Conservation (phyloP, 2,797 vertebrate species). For the Crax fasciolata region DNA sequence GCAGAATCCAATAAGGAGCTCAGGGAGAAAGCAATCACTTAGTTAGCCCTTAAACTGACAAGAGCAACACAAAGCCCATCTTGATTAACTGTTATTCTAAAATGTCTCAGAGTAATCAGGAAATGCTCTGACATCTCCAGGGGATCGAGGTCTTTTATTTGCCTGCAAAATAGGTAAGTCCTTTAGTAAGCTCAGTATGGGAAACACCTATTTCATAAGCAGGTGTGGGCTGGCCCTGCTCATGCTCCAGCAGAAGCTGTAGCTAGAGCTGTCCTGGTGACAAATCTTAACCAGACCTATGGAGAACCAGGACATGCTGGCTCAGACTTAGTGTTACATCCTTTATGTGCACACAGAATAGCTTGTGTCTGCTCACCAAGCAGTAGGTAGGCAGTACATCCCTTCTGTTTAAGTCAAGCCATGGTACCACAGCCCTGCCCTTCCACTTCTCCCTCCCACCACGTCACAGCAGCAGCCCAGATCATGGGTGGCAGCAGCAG, state of each 20-base stretch:
- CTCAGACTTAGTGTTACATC: neutral
- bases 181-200: neutral
- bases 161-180: neutral
- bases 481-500: accelerated
- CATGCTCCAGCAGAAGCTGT: neutral
- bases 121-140: conserved; percentile 40
- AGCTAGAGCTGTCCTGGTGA: neutral
- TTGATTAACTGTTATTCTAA: conserved; percentile 44
- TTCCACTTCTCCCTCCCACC: neutral
- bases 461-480: neutral
- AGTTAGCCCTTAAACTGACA: conserved; percentile 62
- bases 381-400: neutral
- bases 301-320: neutral
- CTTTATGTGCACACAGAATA: neutral
- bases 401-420: neutral
- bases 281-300: neutral
- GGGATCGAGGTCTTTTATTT: conserved; percentile 33
- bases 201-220: neutral
- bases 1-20: conserved; percentile 4
- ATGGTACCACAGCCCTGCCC: neutral
- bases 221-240: neutral
- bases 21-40: conserved; percentile 33
- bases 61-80: conserved; percentile 7
- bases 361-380: neutral
- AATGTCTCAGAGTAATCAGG: conserved; percentile 26